These are phyloP conservation scores for Hesperophylax magnus DNA, from an alignment of 1,140 invertebrate genomes.

Conservation along the genomic window DNA sequence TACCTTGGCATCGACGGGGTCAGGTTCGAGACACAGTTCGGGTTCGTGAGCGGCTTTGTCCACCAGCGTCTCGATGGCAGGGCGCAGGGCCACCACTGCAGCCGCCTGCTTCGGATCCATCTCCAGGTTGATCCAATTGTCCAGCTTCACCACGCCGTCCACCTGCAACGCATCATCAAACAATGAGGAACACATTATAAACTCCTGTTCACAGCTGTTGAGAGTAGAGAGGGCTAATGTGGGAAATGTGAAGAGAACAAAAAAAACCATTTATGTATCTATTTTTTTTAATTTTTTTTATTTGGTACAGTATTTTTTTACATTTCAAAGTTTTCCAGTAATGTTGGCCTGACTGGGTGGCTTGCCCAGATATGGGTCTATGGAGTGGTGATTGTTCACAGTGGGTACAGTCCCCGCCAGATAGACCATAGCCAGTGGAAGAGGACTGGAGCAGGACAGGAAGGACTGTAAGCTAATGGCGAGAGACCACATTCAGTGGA, in stretches of 20 bases:
- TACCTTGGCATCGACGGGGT: slow-evolving; percentile 70
- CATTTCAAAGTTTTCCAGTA: too few species aligned
- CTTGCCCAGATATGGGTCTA: too few species aligned
- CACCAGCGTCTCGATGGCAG: slow-evolving; percentile 89
- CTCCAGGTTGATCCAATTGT: slow-evolving; percentile 94
- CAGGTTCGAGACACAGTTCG: slow-evolving; percentile 75
- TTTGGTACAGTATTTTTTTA: too few species aligned
- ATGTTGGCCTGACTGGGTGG: too few species aligned
- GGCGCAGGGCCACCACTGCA: slow-evolving; percentile 86
- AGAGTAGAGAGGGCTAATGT: too few species aligned
- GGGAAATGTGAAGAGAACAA: neutral
- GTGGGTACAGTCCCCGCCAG: too few species aligned
- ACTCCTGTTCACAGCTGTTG: too few species aligned
- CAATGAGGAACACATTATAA: neutral
- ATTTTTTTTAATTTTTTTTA: too few species aligned
- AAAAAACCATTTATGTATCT: too few species aligned
- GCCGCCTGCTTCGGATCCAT: slow-evolving; percentile 86
- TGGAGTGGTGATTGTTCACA: too few species aligned
- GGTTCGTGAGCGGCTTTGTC: slow-evolving; percentile 85
- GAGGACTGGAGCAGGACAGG: neutral
- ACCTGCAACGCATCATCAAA: slow-evolving; percentile 60
- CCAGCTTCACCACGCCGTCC: slow-evolving; percentile 82
- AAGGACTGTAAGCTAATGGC: neutral
- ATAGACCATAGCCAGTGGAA: too few species aligned
- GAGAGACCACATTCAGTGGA: too few species aligned